phyloP scores from a whole-genome alignment of 2,797 vertebrate genomes.

The Cirrhinus molitorella region DNA sequence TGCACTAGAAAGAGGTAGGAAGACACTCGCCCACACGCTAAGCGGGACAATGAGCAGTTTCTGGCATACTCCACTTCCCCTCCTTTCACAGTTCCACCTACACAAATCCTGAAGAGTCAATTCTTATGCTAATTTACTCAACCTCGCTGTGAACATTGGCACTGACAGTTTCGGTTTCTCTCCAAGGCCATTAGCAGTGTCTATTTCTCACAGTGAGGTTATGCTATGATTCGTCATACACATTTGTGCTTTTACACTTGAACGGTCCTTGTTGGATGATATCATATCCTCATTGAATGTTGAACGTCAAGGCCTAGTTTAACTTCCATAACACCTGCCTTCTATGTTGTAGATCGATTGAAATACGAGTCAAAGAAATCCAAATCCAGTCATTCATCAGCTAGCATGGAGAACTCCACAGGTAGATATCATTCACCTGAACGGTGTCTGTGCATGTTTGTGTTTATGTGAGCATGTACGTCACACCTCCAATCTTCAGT shows the following conservation, averaged over 20 bases:
- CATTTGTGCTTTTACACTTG: not conserved
- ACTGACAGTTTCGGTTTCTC: not conserved
- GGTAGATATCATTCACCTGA: slow-evolving; percentile 33
- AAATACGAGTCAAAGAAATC: slow-evolving; percentile 98
- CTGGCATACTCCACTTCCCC: slow-evolving; percentile 5
- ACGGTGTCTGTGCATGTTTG: slow-evolving; percentile 45
- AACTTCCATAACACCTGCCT: slow-evolving; percentile 70
- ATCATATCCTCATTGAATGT: slow-evolving; percentile 1
- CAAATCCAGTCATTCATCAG: slow-evolving; percentile 83
- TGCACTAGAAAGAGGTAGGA: slow-evolving; percentile 91
- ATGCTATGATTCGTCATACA: not conserved
- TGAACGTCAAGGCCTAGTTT: slow-evolving; percentile 5
- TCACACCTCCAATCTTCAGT: not conserved
- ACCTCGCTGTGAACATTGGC: not conserved
- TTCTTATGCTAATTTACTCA: slow-evolving; percentile 32
- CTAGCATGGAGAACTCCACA: slow-evolving; percentile 67
- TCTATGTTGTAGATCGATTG: slow-evolving; percentile 92
- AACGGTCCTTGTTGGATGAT: not conserved
- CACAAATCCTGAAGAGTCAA: slow-evolving; percentile 26
- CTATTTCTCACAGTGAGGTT: not conserved
- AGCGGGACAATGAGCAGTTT: not conserved
- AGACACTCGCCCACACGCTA: not conserved
- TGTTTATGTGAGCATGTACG: slow-evolving; percentile 1
- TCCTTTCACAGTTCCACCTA: slow-evolving; percentile 5
- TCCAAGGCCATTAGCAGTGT: not conserved